Evolutionary conservation across 2,113 vertebrate species (phyloP).

Genomic region (Notarius lentiginosus): DNA sequence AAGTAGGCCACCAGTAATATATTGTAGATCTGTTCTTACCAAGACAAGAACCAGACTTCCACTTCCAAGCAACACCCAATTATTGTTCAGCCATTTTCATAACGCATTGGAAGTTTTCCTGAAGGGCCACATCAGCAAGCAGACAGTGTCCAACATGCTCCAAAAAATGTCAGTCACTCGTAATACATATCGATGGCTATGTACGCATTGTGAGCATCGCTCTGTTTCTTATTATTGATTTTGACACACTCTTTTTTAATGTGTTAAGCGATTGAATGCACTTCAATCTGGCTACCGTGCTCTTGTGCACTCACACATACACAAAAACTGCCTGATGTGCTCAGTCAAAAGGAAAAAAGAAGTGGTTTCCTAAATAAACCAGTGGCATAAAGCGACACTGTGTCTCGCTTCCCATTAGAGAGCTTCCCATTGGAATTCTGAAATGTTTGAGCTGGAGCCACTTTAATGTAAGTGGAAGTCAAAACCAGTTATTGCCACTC

Average conservation of each 20-base stretch:
- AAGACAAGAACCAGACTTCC: constrained; percentile 30
- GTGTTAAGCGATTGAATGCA: constrained; percentile 16
- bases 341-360: constrained; percentile 6
- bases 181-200: constrained; percentile 28
- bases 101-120: constrained; percentile 38
- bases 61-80: constrained; percentile 19
- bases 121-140: constrained; percentile 49
- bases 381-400: constrained; percentile 18
- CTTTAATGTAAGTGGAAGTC: not conserved
- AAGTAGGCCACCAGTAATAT: constrained; percentile 25
- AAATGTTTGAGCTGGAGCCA: not conserved
- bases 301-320: constrained; percentile 20
- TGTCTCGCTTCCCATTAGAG: constrained; percentile 11
- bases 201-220: constrained; percentile 1
- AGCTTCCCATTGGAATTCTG: not conserved
- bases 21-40: constrained; percentile 3
- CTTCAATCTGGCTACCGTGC: constrained; percentile 8
- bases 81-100: constrained; percentile 15
- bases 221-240: constrained; percentile 39
- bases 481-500: not conserved
- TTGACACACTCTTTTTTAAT: constrained; percentile 33
- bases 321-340: not conserved
- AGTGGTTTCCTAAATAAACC: constrained; percentile 14
- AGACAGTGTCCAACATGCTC: constrained; percentile 33
- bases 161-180: constrained; percentile 28